phyloP scores from a whole-genome alignment of 2,113 vertebrate species.

The Takifugu flavidus region DNA sequence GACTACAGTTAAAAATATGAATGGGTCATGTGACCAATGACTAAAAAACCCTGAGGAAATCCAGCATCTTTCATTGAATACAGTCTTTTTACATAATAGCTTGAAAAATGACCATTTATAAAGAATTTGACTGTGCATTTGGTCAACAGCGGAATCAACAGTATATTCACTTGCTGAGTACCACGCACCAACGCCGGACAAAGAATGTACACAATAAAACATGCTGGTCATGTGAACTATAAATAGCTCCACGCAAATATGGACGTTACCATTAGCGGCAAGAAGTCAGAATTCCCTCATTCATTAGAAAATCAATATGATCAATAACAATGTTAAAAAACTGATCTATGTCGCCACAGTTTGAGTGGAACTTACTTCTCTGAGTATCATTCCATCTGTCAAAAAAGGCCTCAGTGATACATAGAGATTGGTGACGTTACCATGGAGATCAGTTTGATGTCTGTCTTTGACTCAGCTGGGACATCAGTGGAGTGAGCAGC shows the following conservation, averaged over 20 bases:
- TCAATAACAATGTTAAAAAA: slow-evolving; percentile 7
- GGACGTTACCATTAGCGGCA: not conserved
- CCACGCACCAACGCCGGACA: not conserved
- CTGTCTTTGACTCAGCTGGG: not conserved
- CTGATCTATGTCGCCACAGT: slow-evolving; percentile 14
- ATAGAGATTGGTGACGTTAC: not conserved
- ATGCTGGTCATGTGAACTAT: slow-evolving; percentile 4
- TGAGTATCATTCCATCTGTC: no score
- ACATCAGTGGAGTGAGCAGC: slow-evolving; percentile 19
- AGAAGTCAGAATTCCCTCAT: not conserved
- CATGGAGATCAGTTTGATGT: no score
- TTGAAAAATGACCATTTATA: no score
- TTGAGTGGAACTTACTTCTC: not conserved
- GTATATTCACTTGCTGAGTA: not conserved
- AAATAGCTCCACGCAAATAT: slow-evolving; percentile 15
- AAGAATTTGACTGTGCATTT: no score
- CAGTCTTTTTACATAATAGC: not conserved
- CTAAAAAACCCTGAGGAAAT: not conserved
- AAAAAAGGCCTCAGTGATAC: no score
- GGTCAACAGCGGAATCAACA: no score
- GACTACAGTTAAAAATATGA: no score
- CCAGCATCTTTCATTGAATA: not conserved
- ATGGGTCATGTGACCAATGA: no score
- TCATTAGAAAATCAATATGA: slow-evolving; percentile 30
- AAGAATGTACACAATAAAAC: not conserved